A percentile compares a stretch with the other conserved stretches of the same genome.
Conservation (phyloP, 2,888 invertebrate genomes). For the Clepsis dumicolana region DNA sequence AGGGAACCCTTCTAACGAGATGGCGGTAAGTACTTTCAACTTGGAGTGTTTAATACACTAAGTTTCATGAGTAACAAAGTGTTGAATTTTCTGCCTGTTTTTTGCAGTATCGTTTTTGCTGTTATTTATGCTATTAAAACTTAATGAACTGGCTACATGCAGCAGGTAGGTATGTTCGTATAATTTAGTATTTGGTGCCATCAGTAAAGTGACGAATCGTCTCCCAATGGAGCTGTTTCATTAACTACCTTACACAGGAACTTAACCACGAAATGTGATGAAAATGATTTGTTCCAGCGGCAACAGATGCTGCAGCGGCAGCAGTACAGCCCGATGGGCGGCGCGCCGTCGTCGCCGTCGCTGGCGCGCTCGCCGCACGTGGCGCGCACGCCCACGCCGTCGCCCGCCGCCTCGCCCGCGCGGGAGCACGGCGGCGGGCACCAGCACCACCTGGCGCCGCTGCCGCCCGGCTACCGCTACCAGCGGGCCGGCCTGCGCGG, state of each 20-base stretch:
- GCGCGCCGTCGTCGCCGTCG: slow-evolving; percentile 86
- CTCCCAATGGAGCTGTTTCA: too few species aligned
- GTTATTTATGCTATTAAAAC: too few species aligned
- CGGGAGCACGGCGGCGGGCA: slow-evolving; percentile 70
- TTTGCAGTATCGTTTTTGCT: too few species aligned
- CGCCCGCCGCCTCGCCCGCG: slow-evolving; percentile 77
- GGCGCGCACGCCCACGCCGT: slow-evolving; percentile 77
- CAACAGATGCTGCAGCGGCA: slow-evolving; percentile 82
- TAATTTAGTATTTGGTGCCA: too few species aligned
- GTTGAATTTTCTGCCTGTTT: too few species aligned
- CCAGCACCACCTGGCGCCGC: slow-evolving; percentile 84
- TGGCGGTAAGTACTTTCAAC: slow-evolving; percentile 69
- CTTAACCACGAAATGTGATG: background rate
- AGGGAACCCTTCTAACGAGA: slow-evolving; percentile 75
- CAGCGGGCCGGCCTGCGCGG: slow-evolving; percentile 88
- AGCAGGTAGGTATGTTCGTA: too few species aligned
- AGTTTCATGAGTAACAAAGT: too few species aligned
- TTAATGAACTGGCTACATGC: too few species aligned
- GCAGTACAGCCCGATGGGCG: slow-evolving; percentile 83
- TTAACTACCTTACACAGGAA: too few species aligned
- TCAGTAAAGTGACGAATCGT: too few species aligned
- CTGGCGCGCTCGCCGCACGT: slow-evolving; percentile 86
- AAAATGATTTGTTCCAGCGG: slow-evolving; percentile 57
- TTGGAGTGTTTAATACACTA: background rate
- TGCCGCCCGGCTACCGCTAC: slow-evolving; percentile 87